Conservation (phyloP, 2,797 vertebrate species). For the Parauchenoglanis ngamensis region DNA sequence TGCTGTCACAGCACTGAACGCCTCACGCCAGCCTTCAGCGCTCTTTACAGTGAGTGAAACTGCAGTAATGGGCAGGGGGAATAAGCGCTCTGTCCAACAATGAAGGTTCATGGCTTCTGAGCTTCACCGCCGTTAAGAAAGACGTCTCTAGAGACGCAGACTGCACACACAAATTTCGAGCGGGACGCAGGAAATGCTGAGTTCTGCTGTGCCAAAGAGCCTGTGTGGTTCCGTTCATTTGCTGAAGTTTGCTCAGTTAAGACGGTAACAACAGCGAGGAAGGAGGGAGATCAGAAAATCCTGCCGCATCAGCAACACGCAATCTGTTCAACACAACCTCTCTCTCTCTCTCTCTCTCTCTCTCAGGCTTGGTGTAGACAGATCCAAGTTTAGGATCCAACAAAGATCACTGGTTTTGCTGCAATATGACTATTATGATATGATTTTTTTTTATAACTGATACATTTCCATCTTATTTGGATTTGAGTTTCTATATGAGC, state of each 20-base stretch:
- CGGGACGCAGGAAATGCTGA: constrained; percentile 1
- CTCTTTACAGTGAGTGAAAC: neutral
- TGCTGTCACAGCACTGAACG: too few species aligned
- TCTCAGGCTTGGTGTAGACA: neutral
- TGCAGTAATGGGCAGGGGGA: neutral
- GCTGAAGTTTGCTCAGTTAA: constrained; percentile 6
- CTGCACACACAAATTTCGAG: neutral
- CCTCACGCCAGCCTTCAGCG: too few species aligned
- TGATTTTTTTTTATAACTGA: neutral
- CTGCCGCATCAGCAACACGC: constrained; percentile 28
- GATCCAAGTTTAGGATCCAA: constrained; percentile 17
- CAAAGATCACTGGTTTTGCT: constrained; percentile 4
- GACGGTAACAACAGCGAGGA: neutral
- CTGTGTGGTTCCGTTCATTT: neutral
- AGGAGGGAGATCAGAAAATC: neutral
- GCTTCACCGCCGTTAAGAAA: neutral
- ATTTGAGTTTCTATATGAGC: neutral
- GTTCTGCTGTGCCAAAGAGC: neutral
- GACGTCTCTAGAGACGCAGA: neutral
- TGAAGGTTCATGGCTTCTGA: neutral
- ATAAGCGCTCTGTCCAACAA: neutral
- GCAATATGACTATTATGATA: constrained; percentile 8
- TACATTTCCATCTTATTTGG: neutral
- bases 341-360: neutral
- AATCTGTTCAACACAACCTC: constrained; percentile 21